Base-by-base conservation (phyloP, 2,113 vertebrate genomes). In the Garra rufa region DNA sequence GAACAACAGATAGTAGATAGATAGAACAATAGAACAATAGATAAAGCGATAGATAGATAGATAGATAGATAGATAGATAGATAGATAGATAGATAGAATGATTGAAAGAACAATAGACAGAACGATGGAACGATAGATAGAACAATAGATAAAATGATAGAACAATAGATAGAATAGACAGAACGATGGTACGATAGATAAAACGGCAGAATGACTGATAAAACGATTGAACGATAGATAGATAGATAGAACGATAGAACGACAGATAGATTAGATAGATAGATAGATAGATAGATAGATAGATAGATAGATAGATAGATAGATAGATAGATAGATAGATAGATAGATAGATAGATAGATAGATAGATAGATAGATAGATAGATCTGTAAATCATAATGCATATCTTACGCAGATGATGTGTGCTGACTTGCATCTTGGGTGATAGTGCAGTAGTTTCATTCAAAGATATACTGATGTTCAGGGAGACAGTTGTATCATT, bases 321-420 rank as follows among this genome's bases (percentile, higher is more conserved):
- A n/a, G 59, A 28, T 13, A 6, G 5, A 17, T 30, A 30, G 28
- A 17, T 34, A 8, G 14, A 34, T 17, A 30, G 57, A 24, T 59
- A 3, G n/a, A 11, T 11, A 26, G 57, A 14, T 14, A 57, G 21
- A 26, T 1, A 61, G 57, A 61, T 1, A 61, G 57, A 61, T 52
- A 34, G 61, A 41, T 70, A 21, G 13, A 65, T 65, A 30, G 19
- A 50, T n/a, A n/a, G 59, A 38, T 69, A 21, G 13, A 67, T 67
- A 34, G 21, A 52, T 6, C 14, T 34, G 8, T 38, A 38, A 38
- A 67, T 21, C 17, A 21, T 21, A 69, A n/a, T 21, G 44, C 15
- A 70, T n/a, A 3, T 87, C 95, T 94, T 90, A 96, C 96, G 91
- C 0, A 95, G 9, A 55, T 90, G 84, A 10, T 87, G 4, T 52